These are phyloP conservation scores for Eupithecia vulgata DNA, from an alignment of 2,888 invertebrate genomes.

Conservation along the genomic window DNA sequence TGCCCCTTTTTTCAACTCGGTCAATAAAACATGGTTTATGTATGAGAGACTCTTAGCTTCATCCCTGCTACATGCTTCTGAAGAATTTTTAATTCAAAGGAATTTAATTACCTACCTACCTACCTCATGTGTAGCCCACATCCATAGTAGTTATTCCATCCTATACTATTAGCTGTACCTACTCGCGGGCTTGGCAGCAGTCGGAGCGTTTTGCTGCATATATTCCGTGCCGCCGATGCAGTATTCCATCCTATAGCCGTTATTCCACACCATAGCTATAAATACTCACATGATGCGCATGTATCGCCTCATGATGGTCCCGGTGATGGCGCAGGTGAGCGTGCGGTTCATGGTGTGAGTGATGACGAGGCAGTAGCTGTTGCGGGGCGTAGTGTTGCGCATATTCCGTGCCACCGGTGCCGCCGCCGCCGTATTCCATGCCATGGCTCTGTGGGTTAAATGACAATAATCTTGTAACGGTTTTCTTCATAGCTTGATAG, in stretches of 20 bases:
- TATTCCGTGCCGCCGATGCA: neutral
- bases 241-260: neutral
- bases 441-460: conserved; percentile 76
- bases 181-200: neutral
- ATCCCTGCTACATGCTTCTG: no score
- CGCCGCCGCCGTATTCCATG: conserved; percentile 81
- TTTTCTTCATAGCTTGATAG: no score
- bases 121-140: neutral
- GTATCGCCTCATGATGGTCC: conserved; percentile 77
- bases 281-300: conserved; percentile 75
- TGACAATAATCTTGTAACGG: neutral
- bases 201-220: neutral
- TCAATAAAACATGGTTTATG: no score
- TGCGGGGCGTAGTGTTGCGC: conserved; percentile 79
- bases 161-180: neutral
- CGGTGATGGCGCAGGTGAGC: conserved; percentile 75
- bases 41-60: no score
- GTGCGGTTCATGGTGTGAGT: conserved; percentile 77
- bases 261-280: neutral
- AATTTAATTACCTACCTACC: no score
- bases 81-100: no score
- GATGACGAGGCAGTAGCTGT: conserved; percentile 77
- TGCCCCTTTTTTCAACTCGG: no score
- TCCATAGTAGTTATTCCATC: neutral
- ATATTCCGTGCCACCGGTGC: conserved; percentile 73